A percentile compares a stretch with the other conserved stretches of the same genome.
Conservation (phyloP, 2,797 vertebrate genomes). For the Zalophus californianus region DNA sequence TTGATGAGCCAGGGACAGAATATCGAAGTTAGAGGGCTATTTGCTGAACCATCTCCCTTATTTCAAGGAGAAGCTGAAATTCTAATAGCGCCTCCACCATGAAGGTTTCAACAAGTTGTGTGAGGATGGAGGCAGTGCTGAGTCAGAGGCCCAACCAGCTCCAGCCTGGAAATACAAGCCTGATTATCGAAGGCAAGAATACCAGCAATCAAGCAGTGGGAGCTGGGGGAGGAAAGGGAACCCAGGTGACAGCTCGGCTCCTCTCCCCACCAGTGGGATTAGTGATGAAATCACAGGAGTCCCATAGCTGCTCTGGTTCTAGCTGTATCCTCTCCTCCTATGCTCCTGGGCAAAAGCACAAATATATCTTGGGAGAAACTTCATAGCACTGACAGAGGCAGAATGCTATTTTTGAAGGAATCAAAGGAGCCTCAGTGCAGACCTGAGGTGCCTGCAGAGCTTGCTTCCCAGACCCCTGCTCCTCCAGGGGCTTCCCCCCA, state of each 20-base stretch:
- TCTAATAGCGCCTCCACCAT: background rate
- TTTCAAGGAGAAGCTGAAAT: background rate
- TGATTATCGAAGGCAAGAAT: background rate
- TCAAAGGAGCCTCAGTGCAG: background rate
- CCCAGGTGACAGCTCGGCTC: background rate
- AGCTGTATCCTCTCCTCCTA: background rate
- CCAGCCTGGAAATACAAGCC: background rate
- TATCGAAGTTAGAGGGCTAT: background rate
- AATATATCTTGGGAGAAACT: background rate
- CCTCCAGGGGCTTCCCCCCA: background rate
- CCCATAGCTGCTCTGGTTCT: background rate
- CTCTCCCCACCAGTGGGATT: background rate
- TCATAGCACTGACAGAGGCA: background rate
- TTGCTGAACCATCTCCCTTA: background rate
- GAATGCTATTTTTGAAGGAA: background rate
- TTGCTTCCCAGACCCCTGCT: background rate
- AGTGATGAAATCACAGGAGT: background rate
- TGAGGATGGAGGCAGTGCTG: fast-evolving
- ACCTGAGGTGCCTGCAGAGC: background rate
- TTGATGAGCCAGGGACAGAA: slow-evolving; percentile 17
- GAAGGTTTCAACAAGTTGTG: background rate
- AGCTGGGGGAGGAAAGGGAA: fast-evolving
- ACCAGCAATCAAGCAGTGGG: background rate
- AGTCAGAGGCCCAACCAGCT: background rate
- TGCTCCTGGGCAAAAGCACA: background rate